Percentiles rank a stretch among this genome's conserved stretches.
These are phyloP conservation scores for Notodonta dromedarius DNA, from an alignment of 2,888 invertebrate genomes.

Conservation along the genomic window DNA sequence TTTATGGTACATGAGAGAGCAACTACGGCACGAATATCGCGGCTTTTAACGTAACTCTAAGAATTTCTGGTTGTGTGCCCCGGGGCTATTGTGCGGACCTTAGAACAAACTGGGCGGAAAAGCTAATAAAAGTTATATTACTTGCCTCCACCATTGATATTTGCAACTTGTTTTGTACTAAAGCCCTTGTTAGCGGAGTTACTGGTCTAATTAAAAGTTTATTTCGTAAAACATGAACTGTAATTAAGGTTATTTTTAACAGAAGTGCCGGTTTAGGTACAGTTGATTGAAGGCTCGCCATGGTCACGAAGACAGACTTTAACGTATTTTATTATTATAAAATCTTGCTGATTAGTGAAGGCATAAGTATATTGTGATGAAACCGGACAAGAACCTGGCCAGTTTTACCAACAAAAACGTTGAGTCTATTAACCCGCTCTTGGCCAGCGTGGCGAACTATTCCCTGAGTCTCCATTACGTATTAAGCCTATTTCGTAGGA, in stretches of 20 bases:
- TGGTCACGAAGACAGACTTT: too few relatives aligned
- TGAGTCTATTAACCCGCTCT: too few relatives aligned
- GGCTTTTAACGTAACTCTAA: conserved; percentile 35
- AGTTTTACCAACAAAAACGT: too few relatives aligned
- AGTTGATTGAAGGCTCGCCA: too few relatives aligned
- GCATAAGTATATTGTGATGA: too few relatives aligned
- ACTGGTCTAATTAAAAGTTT: conserved; percentile 6
- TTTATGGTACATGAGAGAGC: conserved; percentile 36
- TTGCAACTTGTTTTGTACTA: conserved; percentile 1
- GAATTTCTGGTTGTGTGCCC: conserved; percentile 39
- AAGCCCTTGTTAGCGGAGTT: background rate
- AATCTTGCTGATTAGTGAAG: too few relatives aligned
- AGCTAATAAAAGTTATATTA: conserved; percentile 27
- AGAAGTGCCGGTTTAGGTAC: background rate
- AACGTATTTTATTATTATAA: too few relatives aligned
- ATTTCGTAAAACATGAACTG: background rate
- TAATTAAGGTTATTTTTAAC: background rate
- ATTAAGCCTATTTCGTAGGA: background rate
- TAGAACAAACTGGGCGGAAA: conserved; percentile 17
- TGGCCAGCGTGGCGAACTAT: too few relatives aligned
- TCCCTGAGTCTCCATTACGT: too few relatives aligned
- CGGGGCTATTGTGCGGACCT: conserved; percentile 23
- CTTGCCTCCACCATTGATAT: background rate
- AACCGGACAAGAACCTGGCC: too few relatives aligned
- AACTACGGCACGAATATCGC: conserved; percentile 22